Base-by-base conservation (phyloP, 2,113 vertebrate genomes). In the Murina feae region DNA sequence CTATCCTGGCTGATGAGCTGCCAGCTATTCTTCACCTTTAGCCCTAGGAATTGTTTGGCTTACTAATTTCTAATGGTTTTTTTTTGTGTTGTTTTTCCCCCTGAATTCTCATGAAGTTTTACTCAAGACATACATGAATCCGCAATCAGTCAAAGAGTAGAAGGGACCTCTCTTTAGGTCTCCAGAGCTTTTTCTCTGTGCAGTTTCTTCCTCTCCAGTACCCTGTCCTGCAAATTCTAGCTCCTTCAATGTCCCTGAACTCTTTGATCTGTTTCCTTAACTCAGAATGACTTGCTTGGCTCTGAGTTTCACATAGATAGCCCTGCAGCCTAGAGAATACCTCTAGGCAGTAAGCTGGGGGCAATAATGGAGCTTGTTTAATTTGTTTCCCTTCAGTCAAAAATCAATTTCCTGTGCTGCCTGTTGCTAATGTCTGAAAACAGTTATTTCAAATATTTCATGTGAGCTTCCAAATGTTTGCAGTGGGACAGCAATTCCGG, bases 401-500 rank as follows among this genome's bases (percentile, higher is more conserved):
- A 39, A 84, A 53, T 86, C 58, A 83, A 1, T 58, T 89, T 86
- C 47, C 53, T 53, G 16, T 51, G 37, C 53, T 53, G 35, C 17
- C 53, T 82, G 8, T 90, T 66, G 58, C 89, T 82, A 78, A 37
- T 82, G 65, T 90, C 81, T 79, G 21, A 79, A 89, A 95, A 80
- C 9, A 89, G 32, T 86, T 82, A 39, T 88, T 96, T 89, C 53
- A 91, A 39, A 63, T 79, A 53, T 76, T 93, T 95, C 75, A 12
- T 71, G n/a, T 85, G 76, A 92, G 35, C 89, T 74, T 86, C 28
- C 83, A 87, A 90, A 84, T 90, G 58, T 81, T 76, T 87, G 12
- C 44, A 39, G 32, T 47, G 14, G 32, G 2, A 80, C 39, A 72
- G 25, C 17, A 92, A 84, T 85, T 89, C 12, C 21, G 42, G 4